Evolutionary conservation across 2,113 vertebrate genomes (phyloP), one percentile per base, ranked within the genome.

Genomic region (Tragulus kanchil): DNA sequence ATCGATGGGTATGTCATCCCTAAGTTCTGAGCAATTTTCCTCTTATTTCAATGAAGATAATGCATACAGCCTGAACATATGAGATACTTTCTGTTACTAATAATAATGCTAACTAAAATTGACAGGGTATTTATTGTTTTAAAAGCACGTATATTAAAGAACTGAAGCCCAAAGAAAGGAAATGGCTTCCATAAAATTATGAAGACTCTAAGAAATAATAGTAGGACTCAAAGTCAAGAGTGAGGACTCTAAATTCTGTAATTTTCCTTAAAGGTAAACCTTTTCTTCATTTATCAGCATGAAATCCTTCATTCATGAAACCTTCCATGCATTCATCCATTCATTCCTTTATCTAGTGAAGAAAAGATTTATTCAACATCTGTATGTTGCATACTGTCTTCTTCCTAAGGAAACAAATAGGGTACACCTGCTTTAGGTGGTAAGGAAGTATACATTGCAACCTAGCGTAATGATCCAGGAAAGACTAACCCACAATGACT

Each of bases 111-210:
- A 82, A 85, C 64, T 73, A 88, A 45, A 90, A 79, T 42, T 15
- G 50, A 31, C 1, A 92, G 61, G 36, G 25, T 64, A 85, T 42
- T 67, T 90, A 56, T 19, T 73, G 42, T 71, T 93, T 85, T 52
- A 85, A 96, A 85, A 78, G n/a, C 12, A 94, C 26, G 54, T 73
- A 19, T 85, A 64, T 58, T 36, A 75, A 88, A 84, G 36, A 96
- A 85, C 48, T 85, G 6, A 96, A 79, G n/a, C 25, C 62, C 64
- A 90, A 23, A 89, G 78, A 82, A 83, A 14, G 12, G 12, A 92
- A 96, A 90, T 56, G n/a, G 36, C 31, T 77, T 90, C 5, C 28
- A 81, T 90, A 71, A 81, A 92, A 67, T 50, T 59, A 61, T 15
- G 67, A 1, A 25, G 45, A 58, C 56, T 91, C 28, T 62, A 50